Conservation (phyloP, 64 coral and sea anemone genomes). For the Orbicella faveolata region DNA sequence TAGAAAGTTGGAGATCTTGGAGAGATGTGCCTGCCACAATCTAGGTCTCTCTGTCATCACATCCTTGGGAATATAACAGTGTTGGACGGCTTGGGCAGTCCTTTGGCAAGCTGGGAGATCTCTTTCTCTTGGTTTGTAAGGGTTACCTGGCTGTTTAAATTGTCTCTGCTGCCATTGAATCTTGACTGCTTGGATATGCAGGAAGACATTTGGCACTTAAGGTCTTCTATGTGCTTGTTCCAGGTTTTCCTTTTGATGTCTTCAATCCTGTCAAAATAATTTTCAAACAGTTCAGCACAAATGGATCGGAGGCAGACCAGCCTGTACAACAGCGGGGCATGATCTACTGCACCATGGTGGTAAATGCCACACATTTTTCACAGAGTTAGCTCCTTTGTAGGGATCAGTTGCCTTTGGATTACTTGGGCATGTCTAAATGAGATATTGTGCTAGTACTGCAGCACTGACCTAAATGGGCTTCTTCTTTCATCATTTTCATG, state of each 20-base stretch:
- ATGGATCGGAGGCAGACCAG: constrained; percentile 17
- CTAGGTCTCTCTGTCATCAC: too few relatives aligned
- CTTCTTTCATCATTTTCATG: neutral
- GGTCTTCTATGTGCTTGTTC: constrained; percentile 20
- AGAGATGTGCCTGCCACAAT: too few relatives aligned
- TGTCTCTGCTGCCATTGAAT: too few relatives aligned
- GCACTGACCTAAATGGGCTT: neutral
- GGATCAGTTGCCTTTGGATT: neutral
- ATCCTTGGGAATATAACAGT: too few relatives aligned
- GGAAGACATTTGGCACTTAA: constrained; percentile 20
- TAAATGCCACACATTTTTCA: constrained; percentile 40
- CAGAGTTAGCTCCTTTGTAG: neutral
- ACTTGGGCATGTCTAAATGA: constrained; percentile 7
- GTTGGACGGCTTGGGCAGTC: too few relatives aligned
- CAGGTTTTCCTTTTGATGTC: constrained; percentile 47
- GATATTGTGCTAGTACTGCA: constrained; percentile 8
- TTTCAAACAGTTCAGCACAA: constrained; percentile 32
- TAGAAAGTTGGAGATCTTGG: too few relatives aligned
- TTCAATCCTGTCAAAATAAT: constrained; percentile 42
- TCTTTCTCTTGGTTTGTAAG: too few relatives aligned
- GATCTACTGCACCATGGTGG: constrained; percentile 33
- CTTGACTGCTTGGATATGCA: neutral
- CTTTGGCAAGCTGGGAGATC: too few relatives aligned
- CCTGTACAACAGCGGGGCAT: constrained; percentile 5
- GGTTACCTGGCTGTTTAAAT: too few relatives aligned